These are phyloP conservation scores for Sylvietta virens DNA, from an alignment of 2,113 vertebrate species.

Conservation along the genomic window DNA sequence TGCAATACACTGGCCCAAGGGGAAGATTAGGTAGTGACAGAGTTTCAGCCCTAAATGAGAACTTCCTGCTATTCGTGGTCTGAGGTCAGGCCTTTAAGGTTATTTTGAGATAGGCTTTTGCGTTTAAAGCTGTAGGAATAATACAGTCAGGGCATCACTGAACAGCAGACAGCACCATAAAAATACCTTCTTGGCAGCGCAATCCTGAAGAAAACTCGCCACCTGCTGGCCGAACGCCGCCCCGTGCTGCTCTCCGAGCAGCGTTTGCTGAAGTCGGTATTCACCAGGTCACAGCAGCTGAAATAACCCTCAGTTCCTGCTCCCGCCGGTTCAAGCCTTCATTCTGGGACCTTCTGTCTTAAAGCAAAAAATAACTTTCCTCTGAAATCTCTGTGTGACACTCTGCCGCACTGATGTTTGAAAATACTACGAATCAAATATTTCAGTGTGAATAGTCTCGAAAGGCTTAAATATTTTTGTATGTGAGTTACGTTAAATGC, in stretches of 20 bases:
- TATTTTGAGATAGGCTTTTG: conserved; percentile 13
- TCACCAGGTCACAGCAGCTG: background rate
- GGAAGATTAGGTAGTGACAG: background rate
- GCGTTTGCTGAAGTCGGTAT: background rate
- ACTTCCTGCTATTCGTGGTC: background rate
- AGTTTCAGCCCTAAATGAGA: background rate
- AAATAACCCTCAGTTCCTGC: background rate
- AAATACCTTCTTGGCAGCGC: background rate
- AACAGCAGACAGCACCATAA: background rate
- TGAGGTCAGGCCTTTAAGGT: background rate
- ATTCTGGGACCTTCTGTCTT: background rate
- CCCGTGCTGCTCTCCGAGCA: background rate
- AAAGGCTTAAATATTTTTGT: background rate
- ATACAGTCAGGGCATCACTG: background rate
- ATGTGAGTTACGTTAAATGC: background rate
- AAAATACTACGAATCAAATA: background rate
- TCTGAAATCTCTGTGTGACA: background rate
- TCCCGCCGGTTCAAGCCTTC: background rate
- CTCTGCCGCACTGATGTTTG: background rate
- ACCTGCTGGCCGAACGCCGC: conserved; percentile 59
- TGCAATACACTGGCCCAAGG: background rate
- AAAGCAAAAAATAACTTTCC: background rate
- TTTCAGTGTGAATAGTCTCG: background rate
- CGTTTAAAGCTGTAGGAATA: background rate
- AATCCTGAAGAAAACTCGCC: conserved; percentile 76